Evolutionary conservation across 1,140 invertebrate genomes (phyloP), one percentile per base, ranked within the genome.

Genomic region (Scaptomyza graminum): DNA sequence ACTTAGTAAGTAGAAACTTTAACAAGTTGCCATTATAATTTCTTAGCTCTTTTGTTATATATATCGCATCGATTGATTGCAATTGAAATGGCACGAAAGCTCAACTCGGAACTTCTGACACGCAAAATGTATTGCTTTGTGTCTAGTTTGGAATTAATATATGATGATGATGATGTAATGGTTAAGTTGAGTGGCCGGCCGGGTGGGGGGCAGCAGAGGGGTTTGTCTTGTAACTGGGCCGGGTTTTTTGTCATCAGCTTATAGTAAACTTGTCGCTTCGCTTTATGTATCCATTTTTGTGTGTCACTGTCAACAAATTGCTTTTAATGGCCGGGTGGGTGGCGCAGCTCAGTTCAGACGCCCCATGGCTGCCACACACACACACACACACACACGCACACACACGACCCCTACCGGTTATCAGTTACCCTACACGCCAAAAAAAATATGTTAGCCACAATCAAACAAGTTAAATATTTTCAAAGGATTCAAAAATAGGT

Each of bases 231-330:
- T 13, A 9, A 37, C 9, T 68, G 16, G 61, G 25, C 54, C 49
- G 28, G 64, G 62, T 75, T 76, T 75, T 22, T 61, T 63, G 65
- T 78, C 59, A 73, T 62, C 65, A 44, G 70, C 56, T 76, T 76
- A 73, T 73, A n/a, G n/a, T n/a, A 62, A 64, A 71, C 56, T 67
- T 61, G 63, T 76, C 54, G 57, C 70, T 68, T 74, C 70, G 69
- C 47, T 79, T 68, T 80, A 68, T 85, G 82, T 87, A 84, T 81
- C 77, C 66, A 87, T 76, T 87, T 84, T 87, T 84, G 76, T 85
- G 83, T 88, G 83, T 88, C 83, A 88, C 76, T 88, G 84, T 88
- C 83, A 88, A 88, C 83, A 88, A 88, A 88, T 88, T 88, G 83
- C 75, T 87, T 78, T 88, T 88, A 87, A 88, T 87, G 75, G 83